Percentiles rank a stretch among this genome's conserved stretches.
Conservation (phyloP, 2,797 vertebrate species). For the Melanotaenia trifasciata region DNA sequence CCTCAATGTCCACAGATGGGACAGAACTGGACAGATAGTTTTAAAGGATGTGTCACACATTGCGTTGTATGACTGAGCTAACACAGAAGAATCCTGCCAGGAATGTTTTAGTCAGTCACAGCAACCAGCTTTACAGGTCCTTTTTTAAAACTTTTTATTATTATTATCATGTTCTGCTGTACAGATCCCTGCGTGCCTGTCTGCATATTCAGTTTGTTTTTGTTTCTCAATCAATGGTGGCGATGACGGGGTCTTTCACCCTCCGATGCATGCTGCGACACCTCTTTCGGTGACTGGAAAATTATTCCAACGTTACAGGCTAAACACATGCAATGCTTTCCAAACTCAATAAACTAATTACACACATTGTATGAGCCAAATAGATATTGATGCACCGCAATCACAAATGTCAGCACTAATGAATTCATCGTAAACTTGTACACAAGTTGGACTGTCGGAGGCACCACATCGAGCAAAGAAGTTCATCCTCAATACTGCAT, state of each 20-base stretch:
- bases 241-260: constrained; percentile 35
- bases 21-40: not conserved
- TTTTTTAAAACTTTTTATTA: constrained; percentile 55
- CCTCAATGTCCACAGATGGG: not conserved
- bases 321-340: constrained; percentile 49
- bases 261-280: constrained; percentile 32
- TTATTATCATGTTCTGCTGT: constrained; percentile 56
- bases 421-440: constrained; percentile 50
- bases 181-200: constrained; percentile 32
- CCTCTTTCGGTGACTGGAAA: constrained; percentile 40
- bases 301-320: constrained; percentile 52
- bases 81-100: constrained; percentile 15
- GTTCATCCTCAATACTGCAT: not conserved
- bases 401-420: constrained; percentile 68
- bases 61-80: constrained; percentile 8
- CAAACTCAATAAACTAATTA: constrained; percentile 73
- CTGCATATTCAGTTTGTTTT: constrained; percentile 55
- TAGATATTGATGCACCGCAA: constrained; percentile 41
- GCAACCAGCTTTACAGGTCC: constrained; percentile 39
- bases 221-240: constrained; percentile 40
- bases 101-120: constrained; percentile 26
- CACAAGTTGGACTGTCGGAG: constrained; percentile 42
- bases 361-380: constrained; percentile 51
- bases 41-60: not conserved
- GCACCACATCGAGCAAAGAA: constrained; percentile 20